These are phyloP conservation scores for Selenia dentaria DNA, from an alignment of 2,888 invertebrate genomes.

Conservation along the genomic window DNA sequence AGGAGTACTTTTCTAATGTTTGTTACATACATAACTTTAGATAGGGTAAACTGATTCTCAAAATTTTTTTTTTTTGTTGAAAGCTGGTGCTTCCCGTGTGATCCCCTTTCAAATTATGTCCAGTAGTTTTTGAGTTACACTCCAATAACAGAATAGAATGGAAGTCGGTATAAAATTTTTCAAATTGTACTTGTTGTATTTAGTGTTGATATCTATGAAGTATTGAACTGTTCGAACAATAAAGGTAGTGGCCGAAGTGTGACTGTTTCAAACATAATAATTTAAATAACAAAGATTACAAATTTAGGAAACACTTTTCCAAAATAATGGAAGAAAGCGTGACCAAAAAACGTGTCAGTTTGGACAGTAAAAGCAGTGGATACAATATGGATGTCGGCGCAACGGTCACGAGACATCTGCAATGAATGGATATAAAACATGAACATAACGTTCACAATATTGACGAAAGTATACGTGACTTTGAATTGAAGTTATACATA, in stretches of 20 bases:
- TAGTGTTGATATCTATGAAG: background rate
- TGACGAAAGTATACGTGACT: background rate
- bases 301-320: constrained; percentile 23
- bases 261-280: constrained; percentile 12
- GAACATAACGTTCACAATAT: no score
- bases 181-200: no score
- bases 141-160: no score
- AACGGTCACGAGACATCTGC: constrained; percentile 17
- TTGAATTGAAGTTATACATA: no score
- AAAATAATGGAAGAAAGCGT: constrained; percentile 61
- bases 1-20: background rate
- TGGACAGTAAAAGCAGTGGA: constrained; percentile 58
- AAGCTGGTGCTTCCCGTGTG: no score
- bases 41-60: no score
- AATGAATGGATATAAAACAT: constrained; percentile 4
- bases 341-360: constrained; percentile 44
- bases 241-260: constrained; percentile 6
- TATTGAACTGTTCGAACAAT: background rate
- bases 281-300: constrained; percentile 22
- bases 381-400: background rate
- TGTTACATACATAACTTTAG: no score
- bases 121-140: no score
- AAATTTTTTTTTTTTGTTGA: no score
- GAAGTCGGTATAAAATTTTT: no score
- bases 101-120: no score